Percentiles rank a stretch among this genome's conserved stretches.
phyloP scores from a whole-genome alignment of 2,888 invertebrate genomes.

The Tetragonula carbonaria region DNA sequence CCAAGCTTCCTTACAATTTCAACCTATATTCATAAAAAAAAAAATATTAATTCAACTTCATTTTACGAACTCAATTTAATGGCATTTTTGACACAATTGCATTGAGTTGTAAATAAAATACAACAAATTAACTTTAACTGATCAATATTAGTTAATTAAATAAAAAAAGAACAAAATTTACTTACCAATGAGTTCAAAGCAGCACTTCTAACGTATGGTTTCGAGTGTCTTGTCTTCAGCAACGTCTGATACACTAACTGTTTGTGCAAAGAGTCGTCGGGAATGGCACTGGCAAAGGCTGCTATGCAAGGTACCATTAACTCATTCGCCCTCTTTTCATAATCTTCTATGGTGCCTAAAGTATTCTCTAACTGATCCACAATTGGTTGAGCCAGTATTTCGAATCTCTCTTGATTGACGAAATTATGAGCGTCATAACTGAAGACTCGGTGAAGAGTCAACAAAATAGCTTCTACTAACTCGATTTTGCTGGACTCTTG shows the following conservation, averaged over 20 bases:
- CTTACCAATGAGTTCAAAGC: conserved; percentile 78
- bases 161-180: conserved; percentile 10
- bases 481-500: conserved; percentile 77
- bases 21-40: conserved; percentile 81
- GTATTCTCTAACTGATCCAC: conserved; percentile 95
- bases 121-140: neutral
- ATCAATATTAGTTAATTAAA: neutral
- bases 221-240: conserved; percentile 92
- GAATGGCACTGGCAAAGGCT: conserved; percentile 92
- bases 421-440: conserved; percentile 93
- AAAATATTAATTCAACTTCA: neutral
- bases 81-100: neutral
- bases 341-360: conserved; percentile 86
- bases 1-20: conserved; percentile 93
- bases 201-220: conserved; percentile 87
- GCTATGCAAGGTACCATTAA: conserved; percentile 92
- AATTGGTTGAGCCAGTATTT: conserved; percentile 92
- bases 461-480: conserved; percentile 89
- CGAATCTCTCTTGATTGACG: conserved; percentile 93
- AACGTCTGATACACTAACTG: conserved; percentile 95
- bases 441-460: conserved; percentile 91
- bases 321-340: conserved; percentile 86
- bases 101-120: no score
- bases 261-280: conserved; percentile 95
- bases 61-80: neutral